A percentile compares a stretch with the other conserved stretches of the same genome.
Evolutionary conservation across 1,140 invertebrate genomes (phyloP).

Genomic region (Neelides sp.): DNA sequence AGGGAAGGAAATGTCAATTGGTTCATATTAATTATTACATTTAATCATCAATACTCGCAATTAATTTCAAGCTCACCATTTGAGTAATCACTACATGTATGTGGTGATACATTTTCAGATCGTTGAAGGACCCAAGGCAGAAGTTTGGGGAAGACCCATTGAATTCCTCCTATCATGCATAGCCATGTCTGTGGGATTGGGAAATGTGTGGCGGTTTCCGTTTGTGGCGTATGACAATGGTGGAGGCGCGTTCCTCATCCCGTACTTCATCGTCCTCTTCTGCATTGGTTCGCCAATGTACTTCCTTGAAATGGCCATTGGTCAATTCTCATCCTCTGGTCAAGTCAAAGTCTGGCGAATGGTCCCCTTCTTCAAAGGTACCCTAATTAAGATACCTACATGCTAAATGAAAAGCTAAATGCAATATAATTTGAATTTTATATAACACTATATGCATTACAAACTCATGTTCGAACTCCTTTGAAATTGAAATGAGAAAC

Average conservation of each 20-base stretch:
- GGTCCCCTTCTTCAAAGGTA: conserved; percentile 12
- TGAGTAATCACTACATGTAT: background rate
- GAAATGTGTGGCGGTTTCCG: conserved; percentile 63
- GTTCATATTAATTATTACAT: no score
- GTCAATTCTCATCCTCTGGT: conserved; percentile 38
- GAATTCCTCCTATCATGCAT: conserved; percentile 62
- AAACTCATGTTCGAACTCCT: no score
- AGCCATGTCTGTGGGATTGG: conserved; percentile 66
- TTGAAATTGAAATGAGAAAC: no score
- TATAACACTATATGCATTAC: no score
- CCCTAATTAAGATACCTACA: background rate
- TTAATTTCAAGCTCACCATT: no score
- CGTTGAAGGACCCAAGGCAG: conserved; percentile 32
- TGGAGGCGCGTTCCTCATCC: conserved; percentile 60
- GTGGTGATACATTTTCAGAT: background rate
- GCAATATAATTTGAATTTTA: no score
- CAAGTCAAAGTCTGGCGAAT: conserved; percentile 24
- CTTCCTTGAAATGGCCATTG: conserved; percentile 44
- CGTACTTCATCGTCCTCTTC: conserved; percentile 62
- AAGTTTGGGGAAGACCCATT: conserved; percentile 42
- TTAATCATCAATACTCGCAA: no score
- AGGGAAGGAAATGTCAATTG: no score
- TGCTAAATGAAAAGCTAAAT: background rate
- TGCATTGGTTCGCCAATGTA: conserved; percentile 68
- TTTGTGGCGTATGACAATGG: conserved; percentile 38